phyloP scores from a whole-genome alignment of 2,888 invertebrate species.

The Cheilosia variabilis region DNA sequence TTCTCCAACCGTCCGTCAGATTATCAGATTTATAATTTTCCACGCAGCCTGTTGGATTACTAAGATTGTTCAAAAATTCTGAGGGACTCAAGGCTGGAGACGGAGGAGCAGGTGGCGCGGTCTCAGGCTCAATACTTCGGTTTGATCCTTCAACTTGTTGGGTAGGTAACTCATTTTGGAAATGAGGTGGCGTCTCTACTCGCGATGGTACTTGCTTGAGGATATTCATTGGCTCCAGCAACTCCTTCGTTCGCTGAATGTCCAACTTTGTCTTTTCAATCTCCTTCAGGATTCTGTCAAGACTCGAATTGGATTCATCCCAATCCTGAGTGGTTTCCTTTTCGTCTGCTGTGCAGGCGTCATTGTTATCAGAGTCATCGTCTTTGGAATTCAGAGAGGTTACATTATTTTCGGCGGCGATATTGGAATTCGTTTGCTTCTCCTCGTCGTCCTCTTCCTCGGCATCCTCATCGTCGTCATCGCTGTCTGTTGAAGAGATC shows the following conservation, averaged over 20 bases:
- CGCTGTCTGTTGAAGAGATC: slow-evolving; percentile 81
- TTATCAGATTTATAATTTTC: not conserved
- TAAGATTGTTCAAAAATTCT: not conserved
- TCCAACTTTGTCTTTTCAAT: slow-evolving; percentile 81
- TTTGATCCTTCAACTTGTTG: not conserved
- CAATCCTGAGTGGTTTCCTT: slow-evolving; percentile 51
- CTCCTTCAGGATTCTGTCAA: slow-evolving; percentile 80
- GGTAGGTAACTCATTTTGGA: not conserved
- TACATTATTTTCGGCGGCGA: slow-evolving; percentile 77
- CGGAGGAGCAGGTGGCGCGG: not conserved
- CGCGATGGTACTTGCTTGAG: slow-evolving; percentile 38
- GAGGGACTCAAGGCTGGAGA: not conserved
- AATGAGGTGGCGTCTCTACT: not conserved
- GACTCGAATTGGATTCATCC: slow-evolving; percentile 74
- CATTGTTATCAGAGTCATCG: slow-evolving; percentile 61
- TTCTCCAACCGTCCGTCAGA: slow-evolving; percentile 2
- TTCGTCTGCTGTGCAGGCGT: slow-evolving; percentile 39
- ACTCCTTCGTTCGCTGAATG: slow-evolving; percentile 80
- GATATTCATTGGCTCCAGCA: slow-evolving; percentile 65
- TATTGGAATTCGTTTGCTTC: slow-evolving; percentile 65
- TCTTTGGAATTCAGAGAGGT: slow-evolving; percentile 78
- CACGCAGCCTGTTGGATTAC: not conserved
- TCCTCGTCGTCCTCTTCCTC: slow-evolving; percentile 19
- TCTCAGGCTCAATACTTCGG: not conserved
- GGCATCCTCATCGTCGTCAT: slow-evolving; percentile 77